These are phyloP conservation scores for Pipistrellus kuhlii DNA, from an alignment of 2,797 vertebrate species.

Conservation along the genomic window DNA sequence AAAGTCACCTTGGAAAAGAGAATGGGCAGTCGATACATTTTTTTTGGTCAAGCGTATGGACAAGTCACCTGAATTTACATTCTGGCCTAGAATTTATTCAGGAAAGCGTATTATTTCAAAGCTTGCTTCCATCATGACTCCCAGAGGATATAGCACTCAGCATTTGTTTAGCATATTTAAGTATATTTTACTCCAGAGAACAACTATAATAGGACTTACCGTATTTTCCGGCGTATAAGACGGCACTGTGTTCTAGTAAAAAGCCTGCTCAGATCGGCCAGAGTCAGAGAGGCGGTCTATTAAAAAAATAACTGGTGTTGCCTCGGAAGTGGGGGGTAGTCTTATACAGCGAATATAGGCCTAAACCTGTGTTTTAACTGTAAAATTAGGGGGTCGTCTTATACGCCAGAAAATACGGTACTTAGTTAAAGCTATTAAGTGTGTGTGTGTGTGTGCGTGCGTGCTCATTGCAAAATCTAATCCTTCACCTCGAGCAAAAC, in stretches of 20 bases:
- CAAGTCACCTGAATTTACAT: slow-evolving; percentile 40
- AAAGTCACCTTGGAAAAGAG: slow-evolving; percentile 53
- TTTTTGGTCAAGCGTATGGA: slow-evolving; percentile 6
- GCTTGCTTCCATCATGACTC: slow-evolving; percentile 26
- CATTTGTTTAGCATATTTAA: slow-evolving; percentile 59
- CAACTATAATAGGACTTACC: background rate
- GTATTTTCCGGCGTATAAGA: too few species aligned
- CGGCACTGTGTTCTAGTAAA: too few species aligned
- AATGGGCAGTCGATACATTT: background rate
- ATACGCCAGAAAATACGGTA: too few species aligned
- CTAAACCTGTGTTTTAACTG: too few species aligned
- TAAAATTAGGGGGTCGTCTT: too few species aligned
- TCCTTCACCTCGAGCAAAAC: background rate
- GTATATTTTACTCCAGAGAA: slow-evolving; percentile 47
- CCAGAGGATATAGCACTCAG: background rate
- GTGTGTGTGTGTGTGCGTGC: background rate
- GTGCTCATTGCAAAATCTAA: background rate
- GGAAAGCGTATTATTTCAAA: slow-evolving; percentile 53
- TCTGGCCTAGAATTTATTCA: slow-evolving; percentile 54
- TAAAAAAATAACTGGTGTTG: too few species aligned
- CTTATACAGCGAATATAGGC: too few species aligned
- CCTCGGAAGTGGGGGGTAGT: too few species aligned
- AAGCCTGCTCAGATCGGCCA: too few species aligned
- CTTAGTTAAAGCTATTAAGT: slow-evolving; percentile 38
- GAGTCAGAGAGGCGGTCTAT: too few species aligned